Conservation (phyloP, 2,888 invertebrate species). For the Dasysyrphus albostriatus region DNA sequence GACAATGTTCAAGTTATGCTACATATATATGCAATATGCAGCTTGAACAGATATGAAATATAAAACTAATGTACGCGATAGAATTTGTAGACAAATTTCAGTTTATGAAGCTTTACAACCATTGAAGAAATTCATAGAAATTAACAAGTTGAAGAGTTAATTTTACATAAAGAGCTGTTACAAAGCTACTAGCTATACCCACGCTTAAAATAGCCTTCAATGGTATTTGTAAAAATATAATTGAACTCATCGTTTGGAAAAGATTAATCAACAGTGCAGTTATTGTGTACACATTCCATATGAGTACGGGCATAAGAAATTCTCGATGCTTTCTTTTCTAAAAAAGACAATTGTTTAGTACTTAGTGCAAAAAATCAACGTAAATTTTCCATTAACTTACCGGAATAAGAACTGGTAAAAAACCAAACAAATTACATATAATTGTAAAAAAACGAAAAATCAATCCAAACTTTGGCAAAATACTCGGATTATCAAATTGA, state of each 20-base stretch:
- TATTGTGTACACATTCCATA: conserved; percentile 78
- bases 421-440: conserved; percentile 75
- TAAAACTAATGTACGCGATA: neutral
- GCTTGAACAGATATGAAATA: neutral
- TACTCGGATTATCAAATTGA: conserved; percentile 74
- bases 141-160: conserved; percentile 77
- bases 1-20: neutral
- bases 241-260: conserved; percentile 77
- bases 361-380: neutral
- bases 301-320: conserved; percentile 77
- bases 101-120: neutral
- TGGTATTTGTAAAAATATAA: conserved; percentile 76
- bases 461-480: conserved; percentile 78
- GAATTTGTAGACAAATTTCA: neutral
- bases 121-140: conserved; percentile 77
- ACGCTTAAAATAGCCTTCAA: conserved; percentile 75
- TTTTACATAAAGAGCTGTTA: conserved; percentile 77
- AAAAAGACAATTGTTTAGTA: conserved; percentile 8
- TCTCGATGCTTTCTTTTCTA: conserved; percentile 74
- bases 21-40: neutral
- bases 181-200: conserved; percentile 77
- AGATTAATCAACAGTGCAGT: conserved; percentile 77
- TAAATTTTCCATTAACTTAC: conserved; percentile 50
- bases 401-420: conserved; percentile 74
- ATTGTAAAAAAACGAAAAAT: conserved; percentile 77